Conservation (phyloP, 1,140 invertebrate genomes). For the Sipha flava region DNA sequence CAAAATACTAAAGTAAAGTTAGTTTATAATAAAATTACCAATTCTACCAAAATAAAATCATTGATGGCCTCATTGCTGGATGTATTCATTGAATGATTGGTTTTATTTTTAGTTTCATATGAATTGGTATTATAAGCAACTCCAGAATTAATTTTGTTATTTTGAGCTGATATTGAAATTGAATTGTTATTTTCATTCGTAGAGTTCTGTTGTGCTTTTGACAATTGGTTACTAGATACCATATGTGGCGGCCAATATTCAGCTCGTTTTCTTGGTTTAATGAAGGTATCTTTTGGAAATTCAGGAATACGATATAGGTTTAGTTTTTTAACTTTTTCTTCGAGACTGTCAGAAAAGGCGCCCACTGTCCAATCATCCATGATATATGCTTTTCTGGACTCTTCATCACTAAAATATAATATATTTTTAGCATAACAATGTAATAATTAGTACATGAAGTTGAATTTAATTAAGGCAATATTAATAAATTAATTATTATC, state of each 20-base stretch:
- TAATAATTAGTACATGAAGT: not conserved
- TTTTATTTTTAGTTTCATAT: conserved; percentile 44
- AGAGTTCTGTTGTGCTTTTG: conserved; percentile 31
- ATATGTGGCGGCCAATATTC: conserved; percentile 26
- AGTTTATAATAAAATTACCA: conserved; percentile 49
- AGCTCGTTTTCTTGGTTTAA: conserved; percentile 34
- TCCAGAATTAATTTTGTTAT: conserved; percentile 9
- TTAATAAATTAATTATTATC: not conserved
- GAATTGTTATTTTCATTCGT: conserved; percentile 20
- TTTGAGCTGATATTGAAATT: not conserved
- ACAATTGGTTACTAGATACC: conserved; percentile 13
- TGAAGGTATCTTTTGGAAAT: conserved; percentile 39
- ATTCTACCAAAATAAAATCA: conserved; percentile 68
- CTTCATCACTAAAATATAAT: not conserved
- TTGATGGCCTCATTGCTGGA: conserved; percentile 42
- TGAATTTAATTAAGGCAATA: not conserved
- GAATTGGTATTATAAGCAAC: conserved; percentile 48
- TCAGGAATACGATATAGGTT: conserved; percentile 21
- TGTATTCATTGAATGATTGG: conserved; percentile 41
- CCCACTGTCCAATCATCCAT: conserved; percentile 20
- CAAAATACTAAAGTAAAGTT: conserved; percentile 11
- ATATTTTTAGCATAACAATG: not conserved
- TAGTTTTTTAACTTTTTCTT: conserved; percentile 23
- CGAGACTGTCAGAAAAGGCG: conserved; percentile 12
- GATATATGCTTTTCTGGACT: not conserved